phyloP scores from a whole-genome alignment of 2,113 vertebrate genomes.

The Mustela nigripes region DNA sequence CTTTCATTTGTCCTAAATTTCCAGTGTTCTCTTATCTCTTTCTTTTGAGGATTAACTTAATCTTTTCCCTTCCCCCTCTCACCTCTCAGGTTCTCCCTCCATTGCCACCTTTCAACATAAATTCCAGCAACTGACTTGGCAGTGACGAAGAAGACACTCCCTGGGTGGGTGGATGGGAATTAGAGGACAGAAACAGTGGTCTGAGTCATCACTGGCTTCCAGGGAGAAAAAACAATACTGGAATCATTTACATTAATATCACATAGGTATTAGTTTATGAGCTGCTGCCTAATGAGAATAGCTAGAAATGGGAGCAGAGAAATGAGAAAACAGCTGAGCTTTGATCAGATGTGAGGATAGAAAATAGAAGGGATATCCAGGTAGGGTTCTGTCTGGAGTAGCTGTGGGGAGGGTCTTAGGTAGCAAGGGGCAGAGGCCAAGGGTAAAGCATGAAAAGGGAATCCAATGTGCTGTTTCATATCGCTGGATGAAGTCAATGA shows the following conservation, averaged over 20 bases:
- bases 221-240: not conserved
- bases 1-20: not conserved
- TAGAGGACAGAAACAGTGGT: not conserved
- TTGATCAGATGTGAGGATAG: not conserved
- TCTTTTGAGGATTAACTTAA: constrained; percentile 31
- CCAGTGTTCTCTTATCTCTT: not conserved
- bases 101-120: not conserved
- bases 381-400: not conserved
- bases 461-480: not conserved
- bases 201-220: not conserved
- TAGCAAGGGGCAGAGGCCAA: not conserved
- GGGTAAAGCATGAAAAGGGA: not conserved
- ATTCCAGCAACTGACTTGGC: not conserved
- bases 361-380: not conserved
- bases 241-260: not conserved
- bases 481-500: not conserved
- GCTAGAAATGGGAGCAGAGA: not conserved
- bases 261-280: not conserved
- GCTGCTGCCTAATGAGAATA: not conserved
- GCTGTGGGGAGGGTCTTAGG: not conserved
- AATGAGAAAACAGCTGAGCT: not conserved
- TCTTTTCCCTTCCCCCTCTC: not conserved
- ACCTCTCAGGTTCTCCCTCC: not conserved
- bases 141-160: not conserved
- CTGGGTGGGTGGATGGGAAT: not conserved